phyloP scores from a whole-genome alignment of 2,113 vertebrate species.

The Catharus fuscescens region DNA sequence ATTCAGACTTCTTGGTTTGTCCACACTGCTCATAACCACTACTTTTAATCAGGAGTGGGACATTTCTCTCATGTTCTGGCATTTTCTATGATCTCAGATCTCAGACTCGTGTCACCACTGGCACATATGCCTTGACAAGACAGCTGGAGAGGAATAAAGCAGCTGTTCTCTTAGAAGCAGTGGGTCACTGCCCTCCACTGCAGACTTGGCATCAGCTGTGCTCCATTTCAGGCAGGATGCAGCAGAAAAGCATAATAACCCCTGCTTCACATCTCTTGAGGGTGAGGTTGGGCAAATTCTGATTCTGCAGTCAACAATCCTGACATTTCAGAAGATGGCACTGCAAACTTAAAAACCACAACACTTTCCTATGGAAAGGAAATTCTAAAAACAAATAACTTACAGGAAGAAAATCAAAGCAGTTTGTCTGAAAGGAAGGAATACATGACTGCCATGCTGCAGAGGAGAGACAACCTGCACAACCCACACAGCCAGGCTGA shows the following conservation, averaged over 20 bases:
- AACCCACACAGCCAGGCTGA: not conserved
- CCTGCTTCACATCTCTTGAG: not conserved
- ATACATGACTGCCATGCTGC: not conserved
- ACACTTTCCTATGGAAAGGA: not conserved
- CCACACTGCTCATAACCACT: not conserved
- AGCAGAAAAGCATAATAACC: not conserved
- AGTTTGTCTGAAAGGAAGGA: not conserved
- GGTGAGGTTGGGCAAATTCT: not conserved
- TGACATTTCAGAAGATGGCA: not conserved
- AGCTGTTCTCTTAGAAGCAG: not conserved
- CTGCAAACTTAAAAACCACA: not conserved
- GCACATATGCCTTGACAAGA: not conserved
- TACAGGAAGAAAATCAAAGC: not conserved
- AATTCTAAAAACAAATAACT: not conserved
- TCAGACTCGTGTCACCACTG: rapidly evolving
- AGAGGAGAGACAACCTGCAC: not conserved
- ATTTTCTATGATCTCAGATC: not conserved
- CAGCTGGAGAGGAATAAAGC: not conserved
- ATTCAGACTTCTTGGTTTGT: not conserved
- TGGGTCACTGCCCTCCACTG: not conserved
- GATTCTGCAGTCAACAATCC: not conserved
- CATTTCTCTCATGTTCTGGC: not conserved
- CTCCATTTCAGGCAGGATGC: not conserved
- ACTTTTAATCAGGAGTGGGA: not conserved
- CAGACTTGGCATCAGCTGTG: not conserved